phyloP scores from a whole-genome alignment of 2,888 invertebrate genomes.

The Athripsodes cinereus region DNA sequence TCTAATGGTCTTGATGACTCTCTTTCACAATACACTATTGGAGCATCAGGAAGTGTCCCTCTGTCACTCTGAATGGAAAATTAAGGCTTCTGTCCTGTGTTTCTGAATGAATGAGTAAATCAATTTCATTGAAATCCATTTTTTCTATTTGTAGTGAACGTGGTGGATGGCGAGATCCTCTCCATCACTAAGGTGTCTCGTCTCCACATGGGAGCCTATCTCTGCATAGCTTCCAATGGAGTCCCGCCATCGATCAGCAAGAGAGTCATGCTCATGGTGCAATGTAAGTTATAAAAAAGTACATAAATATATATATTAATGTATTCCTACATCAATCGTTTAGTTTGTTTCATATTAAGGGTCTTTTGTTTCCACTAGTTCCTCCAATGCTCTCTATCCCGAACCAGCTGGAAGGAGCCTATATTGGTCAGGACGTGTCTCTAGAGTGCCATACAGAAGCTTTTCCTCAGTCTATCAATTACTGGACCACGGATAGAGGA shows the following conservation, averaged over 20 bases:
- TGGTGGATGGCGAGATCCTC: conserved; percentile 80
- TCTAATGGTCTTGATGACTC: too few species aligned
- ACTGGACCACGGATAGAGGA: conserved; percentile 87
- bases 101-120: too few species aligned
- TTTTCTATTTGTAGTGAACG: conserved; percentile 60
- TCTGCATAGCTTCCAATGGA: conserved; percentile 89
- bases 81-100: too few species aligned
- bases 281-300: conserved; percentile 58
- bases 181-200: conserved; percentile 84
- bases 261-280: conserved; percentile 73
- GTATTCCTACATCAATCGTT: too few species aligned
- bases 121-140: too few species aligned
- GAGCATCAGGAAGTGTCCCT: too few species aligned
- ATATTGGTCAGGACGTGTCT: conserved; percentile 81
- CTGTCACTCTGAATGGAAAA: too few species aligned
- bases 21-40: too few species aligned
- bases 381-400: conserved; percentile 92
- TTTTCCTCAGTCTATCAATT: conserved; percentile 88
- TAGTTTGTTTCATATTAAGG: too few species aligned
- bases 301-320: too few species aligned
- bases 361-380: conserved; percentile 51
- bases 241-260: conserved; percentile 88
- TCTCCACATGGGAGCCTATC: conserved; percentile 87
- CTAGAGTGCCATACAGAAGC: conserved; percentile 89
- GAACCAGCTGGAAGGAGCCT: conserved; percentile 86